Percentiles rank a stretch among this genome's conserved stretches.
Conservation (phyloP, 1,140 invertebrate genomes). For the Monochamus saltuarius region DNA sequence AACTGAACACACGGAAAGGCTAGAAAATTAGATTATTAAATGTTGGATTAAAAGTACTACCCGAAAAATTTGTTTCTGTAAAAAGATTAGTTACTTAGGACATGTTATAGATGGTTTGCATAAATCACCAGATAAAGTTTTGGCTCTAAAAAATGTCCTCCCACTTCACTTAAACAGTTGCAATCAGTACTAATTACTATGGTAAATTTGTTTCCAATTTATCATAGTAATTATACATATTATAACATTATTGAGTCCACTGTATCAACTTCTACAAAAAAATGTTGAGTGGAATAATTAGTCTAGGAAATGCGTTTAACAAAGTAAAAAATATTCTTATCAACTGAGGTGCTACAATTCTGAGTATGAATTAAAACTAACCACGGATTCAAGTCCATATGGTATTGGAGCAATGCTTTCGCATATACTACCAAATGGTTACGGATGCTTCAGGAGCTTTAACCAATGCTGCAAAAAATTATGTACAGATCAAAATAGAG, state of each 20-base stretch:
- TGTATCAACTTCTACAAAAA: not conserved
- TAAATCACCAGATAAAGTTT: constrained; percentile 31
- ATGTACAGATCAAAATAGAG: too few relatives aligned
- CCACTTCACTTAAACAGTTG: constrained; percentile 22
- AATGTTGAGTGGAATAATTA: too few relatives aligned
- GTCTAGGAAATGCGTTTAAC: too few relatives aligned
- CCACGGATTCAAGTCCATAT: too few relatives aligned
- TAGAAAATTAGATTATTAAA: constrained; percentile 4
- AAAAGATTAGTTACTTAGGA: not conserved
- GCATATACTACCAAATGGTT: too few relatives aligned
- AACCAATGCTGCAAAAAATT: too few relatives aligned
- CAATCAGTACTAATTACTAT: constrained; percentile 1
- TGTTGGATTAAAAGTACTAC: constrained; percentile 22
- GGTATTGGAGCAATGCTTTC: too few relatives aligned
- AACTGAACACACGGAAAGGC: not conserved
- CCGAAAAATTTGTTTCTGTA: constrained; percentile 19
- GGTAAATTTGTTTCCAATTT: not conserved
- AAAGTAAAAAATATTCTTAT: too few relatives aligned
- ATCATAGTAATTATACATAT: too few relatives aligned
- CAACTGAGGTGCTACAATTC: too few relatives aligned
- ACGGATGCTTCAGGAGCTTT: too few relatives aligned
- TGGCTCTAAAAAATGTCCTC: not conserved
- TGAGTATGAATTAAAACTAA: too few relatives aligned
- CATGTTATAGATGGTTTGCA: constrained; percentile 33
- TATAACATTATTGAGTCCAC: constrained; percentile 24